Percentiles rank a stretch among this genome's conserved stretches.
These are phyloP conservation scores for Boulengeromyrus knoepffleri DNA, from an alignment of 2,113 vertebrate genomes.

Conservation along the genomic window DNA sequence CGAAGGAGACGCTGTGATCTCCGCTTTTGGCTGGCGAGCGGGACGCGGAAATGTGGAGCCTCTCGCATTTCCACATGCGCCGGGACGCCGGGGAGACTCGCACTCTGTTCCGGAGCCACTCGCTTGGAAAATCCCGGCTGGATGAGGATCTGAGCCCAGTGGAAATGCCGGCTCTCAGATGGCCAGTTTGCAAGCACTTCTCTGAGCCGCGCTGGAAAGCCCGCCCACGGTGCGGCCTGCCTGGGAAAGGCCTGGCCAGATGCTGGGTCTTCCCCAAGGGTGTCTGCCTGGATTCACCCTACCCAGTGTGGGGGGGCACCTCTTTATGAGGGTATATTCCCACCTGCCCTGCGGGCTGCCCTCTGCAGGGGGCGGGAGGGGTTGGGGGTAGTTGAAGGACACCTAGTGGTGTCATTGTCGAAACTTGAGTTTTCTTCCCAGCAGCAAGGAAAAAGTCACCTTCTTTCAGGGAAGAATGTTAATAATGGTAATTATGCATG, in stretches of 20 bases:
- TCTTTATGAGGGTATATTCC: slow-evolving; percentile 1
- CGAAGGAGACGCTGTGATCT: background rate
- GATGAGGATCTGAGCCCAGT: background rate
- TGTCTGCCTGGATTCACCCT: background rate
- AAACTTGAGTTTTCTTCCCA: background rate
- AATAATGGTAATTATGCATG: background rate
- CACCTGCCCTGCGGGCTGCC: background rate
- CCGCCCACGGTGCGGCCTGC: background rate
- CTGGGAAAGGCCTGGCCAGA: slow-evolving; percentile 62
- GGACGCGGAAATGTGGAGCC: background rate
- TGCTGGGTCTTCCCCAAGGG: slow-evolving; percentile 42
- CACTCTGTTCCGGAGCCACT: background rate
- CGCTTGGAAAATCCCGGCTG: background rate
- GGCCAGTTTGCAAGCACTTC: background rate
- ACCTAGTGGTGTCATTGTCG: background rate
- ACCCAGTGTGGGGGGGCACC: slow-evolving; percentile 46
- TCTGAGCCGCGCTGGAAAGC: background rate
- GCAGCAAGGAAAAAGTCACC: background rate
- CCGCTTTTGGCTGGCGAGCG: background rate
- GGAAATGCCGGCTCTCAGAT: background rate
- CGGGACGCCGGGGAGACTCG: background rate
- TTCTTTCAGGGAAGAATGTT: background rate
- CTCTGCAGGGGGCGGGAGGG: background rate
- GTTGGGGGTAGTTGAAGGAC: background rate
- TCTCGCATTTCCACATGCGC: background rate